Conservation (phyloP, 2,797 vertebrate species). For the Nyctibius grandis region DNA sequence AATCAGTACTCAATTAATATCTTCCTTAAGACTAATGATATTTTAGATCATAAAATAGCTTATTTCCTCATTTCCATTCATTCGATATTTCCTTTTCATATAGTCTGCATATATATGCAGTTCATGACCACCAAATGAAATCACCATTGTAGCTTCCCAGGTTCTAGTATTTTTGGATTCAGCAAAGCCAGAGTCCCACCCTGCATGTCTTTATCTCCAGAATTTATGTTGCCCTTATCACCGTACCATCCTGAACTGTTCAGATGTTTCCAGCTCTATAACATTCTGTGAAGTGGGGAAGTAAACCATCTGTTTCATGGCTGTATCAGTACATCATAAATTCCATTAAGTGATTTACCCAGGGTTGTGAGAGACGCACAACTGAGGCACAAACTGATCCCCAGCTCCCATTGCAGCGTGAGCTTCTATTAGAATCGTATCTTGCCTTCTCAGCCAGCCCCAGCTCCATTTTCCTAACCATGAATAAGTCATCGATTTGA, state of each 20-base stretch:
- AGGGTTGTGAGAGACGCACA: background rate
- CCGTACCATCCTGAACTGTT: background rate
- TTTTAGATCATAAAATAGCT: background rate
- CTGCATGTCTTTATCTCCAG: background rate
- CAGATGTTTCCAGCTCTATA: background rate
- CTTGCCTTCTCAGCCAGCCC: background rate
- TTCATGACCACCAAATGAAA: background rate
- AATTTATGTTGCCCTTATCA: background rate
- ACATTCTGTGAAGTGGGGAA: background rate
- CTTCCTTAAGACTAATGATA: background rate
- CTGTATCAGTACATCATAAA: background rate
- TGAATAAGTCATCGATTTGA: background rate
- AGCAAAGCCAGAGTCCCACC: background rate
- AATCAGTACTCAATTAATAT: background rate
- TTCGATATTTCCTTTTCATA: background rate
- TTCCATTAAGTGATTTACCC: background rate
- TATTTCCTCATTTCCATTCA: background rate
- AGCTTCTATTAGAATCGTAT: background rate
- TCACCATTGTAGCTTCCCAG: background rate
- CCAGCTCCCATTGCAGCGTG: background rate
- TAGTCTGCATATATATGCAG: background rate
- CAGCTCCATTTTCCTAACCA: background rate
- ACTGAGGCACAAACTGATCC: background rate
- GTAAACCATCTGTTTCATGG: background rate
- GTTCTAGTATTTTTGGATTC: background rate